A percentile compares a stretch with the other conserved stretches of the same genome.
phyloP scores from a whole-genome alignment of 92 coral and sea anemone species.

The Virgularia gustaviana region DNA sequence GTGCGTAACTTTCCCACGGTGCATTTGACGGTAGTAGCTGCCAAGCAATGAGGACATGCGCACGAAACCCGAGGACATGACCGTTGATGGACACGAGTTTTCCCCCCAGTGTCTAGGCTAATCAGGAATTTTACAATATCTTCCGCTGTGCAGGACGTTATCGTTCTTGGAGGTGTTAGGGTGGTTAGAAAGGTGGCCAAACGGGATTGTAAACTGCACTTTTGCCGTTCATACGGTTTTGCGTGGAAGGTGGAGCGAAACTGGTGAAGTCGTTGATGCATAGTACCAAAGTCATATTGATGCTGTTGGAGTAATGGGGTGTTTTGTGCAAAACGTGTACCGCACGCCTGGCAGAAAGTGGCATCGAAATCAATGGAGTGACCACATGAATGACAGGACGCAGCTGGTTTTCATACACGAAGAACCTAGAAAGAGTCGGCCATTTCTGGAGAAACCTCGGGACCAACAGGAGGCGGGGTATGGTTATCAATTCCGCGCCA shows the following conservation, averaged over 20 bases:
- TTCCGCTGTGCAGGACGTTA: slow-evolving; percentile 51
- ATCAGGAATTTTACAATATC: too few species aligned
- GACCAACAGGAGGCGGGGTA: too few species aligned
- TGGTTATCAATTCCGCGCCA: too few species aligned
- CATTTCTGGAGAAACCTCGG: too few species aligned
- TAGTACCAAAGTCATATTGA: background rate
- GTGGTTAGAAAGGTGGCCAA: slow-evolving; percentile 31
- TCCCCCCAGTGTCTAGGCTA: slow-evolving; percentile 22
- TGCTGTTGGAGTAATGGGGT: too few species aligned
- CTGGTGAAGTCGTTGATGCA: background rate
- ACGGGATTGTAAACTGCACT: slow-evolving; percentile 41
- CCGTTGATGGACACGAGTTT: slow-evolving; percentile 6
- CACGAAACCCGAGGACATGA: too few species aligned
- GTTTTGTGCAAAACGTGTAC: slow-evolving; percentile 2
- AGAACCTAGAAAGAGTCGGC: too few species aligned
- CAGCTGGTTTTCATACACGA: slow-evolving; percentile 47
- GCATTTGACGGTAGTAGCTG: slow-evolving; percentile 25
- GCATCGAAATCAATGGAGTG: slow-evolving; percentile 49
- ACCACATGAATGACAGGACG: slow-evolving; percentile 42
- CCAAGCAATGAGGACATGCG: slow-evolving; percentile 11
- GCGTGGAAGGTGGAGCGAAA: background rate
- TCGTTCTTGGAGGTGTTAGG: slow-evolving; percentile 11
- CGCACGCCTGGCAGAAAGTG: slow-evolving; percentile 50
- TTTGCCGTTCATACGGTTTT: slow-evolving; percentile 50
- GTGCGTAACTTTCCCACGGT: slow-evolving; percentile 33